Percentiles rank a stretch among this genome's conserved stretches.
Evolutionary conservation across 2,113 vertebrate species (phyloP).

Genomic region (Paradisaea rubra): DNA sequence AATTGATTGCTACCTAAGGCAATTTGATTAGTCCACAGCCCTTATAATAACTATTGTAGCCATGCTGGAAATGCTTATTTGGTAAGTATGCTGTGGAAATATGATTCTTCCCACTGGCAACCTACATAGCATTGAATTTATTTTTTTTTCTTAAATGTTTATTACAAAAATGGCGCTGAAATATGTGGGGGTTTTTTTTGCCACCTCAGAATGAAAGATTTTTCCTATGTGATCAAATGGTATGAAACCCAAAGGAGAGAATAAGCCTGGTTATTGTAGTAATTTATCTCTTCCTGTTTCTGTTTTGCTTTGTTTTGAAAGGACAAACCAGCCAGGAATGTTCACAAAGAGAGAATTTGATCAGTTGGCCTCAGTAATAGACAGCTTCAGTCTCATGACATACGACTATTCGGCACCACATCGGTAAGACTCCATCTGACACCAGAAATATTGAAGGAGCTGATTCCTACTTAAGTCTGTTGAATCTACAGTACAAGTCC

Average conservation of each 20-base stretch:
- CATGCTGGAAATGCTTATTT: neutral
- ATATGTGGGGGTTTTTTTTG: neutral
- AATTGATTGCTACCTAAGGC: neutral
- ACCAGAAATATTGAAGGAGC: neutral
- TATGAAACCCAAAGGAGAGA: neutral
- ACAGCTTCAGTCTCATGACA: constrained; percentile 96
- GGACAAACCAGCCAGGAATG: constrained; percentile 82
- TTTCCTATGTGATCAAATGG: neutral
- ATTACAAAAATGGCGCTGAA: neutral
- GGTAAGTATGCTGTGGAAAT: neutral
- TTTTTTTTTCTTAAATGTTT: neutral
- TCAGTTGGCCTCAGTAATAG: constrained; percentile 81
- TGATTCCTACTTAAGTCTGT: neutral
- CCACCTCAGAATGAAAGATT: neutral
- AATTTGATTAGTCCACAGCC: neutral
- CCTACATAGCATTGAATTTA: neutral
- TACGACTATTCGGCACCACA: constrained; percentile 87
- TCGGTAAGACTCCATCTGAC: constrained; percentile 73
- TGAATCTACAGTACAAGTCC: neutral
- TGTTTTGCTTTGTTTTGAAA: constrained; percentile 42
- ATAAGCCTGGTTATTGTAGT: neutral
- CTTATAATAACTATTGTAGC: neutral
- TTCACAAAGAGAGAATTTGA: constrained; percentile 89
- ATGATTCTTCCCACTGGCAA: neutral
- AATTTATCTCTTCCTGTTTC: neutral